Evolutionary conservation across 2,888 invertebrate genomes (phyloP), one percentile per base, ranked within the genome.

Genomic region (Lasioglossum morio): DNA sequence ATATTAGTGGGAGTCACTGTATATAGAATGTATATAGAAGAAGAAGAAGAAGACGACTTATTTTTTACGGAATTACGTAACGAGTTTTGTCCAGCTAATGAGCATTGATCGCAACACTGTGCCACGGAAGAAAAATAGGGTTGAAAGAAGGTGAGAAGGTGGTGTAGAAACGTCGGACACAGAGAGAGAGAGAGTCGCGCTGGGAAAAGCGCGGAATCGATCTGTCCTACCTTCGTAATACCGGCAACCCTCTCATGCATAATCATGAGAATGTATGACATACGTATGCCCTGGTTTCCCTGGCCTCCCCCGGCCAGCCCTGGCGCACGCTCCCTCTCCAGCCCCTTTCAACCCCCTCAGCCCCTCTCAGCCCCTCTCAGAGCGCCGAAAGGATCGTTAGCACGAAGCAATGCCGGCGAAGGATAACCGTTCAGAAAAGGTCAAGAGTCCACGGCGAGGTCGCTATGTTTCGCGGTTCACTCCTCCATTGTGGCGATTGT

Each of bases 201-300:
- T 77, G 73, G 82, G 77, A 81, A 90, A 89, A 87, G 34, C 63
- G 76, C 43, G 80, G 85, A 89, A 93, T 93, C 92, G 91, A 92
- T 93, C 90, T 89, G 88, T 85, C 77, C 88, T 82, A 89, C 88
- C 90, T 91, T 91, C 87, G 86, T 88, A 89, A 83, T 89, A 91
- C 91, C 88, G 78, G 82, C 88, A 89, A 88, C 87, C 87, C 91
- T 90, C 92, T 93, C 93, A 93, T 93, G 92, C 93, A 94, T 94
- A 94, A 94, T 93, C 94, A 93, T 93, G 92, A 94, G 92, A 90
- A 89, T 92, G 89, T 93, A 92, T 92, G 92, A 91, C 91, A 93
- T 90, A 93, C 92, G 90, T 92, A 92, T 89, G 91, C 90, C 90
- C 91, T 78, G 88, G 81, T 91, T 91, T 88, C 88, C 89, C 81